Evolutionary conservation across 1,140 invertebrate species (phyloP).

Genomic region (Rhopalosiphum padi): DNA sequence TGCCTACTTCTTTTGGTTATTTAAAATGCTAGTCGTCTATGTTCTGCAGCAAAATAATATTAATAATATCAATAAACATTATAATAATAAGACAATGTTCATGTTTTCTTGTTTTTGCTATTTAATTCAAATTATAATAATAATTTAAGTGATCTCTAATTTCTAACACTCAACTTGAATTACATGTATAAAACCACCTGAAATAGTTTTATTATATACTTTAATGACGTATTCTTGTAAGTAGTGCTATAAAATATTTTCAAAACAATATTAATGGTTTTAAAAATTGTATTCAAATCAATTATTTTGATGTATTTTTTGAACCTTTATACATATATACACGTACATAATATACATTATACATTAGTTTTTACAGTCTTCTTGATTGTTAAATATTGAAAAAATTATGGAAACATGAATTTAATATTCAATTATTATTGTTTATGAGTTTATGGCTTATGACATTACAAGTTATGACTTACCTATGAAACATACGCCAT

Average conservation of each 20-base stretch:
- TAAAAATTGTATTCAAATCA: neutral
- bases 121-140: neutral
- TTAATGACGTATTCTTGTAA: neutral
- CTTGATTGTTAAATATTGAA: neutral
- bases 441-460: neutral
- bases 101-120: neutral
- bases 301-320: neutral
- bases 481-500: neutral
- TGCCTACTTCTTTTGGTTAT: neutral
- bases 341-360: too few species aligned
- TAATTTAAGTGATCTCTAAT: neutral
- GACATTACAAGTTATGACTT: neutral
- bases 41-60: neutral
- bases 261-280: neutral
- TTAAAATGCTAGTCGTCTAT: neutral
- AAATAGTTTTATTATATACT: neutral
- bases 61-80: neutral
- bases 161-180: neutral
- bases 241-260: neutral
- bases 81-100: neutral
- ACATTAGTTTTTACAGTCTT: neutral
- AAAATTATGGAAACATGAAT: neutral
- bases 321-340: neutral
- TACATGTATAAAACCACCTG: neutral
- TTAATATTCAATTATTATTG: neutral